phyloP scores from a whole-genome alignment of 2,888 invertebrate species.

The Fabriciana adippe region DNA sequence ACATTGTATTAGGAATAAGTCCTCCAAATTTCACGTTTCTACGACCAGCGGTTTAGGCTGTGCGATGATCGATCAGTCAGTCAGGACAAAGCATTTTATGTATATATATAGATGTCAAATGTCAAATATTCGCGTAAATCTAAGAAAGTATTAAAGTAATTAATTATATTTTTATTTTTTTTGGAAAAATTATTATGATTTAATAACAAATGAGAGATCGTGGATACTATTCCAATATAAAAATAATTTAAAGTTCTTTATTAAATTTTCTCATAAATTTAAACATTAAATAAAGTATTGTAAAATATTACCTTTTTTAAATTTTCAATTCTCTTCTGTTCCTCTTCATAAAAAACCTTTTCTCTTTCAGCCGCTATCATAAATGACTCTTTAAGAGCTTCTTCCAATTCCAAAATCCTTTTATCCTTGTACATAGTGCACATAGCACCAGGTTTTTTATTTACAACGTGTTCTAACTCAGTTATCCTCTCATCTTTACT shows the following conservation, averaged over 20 bases:
- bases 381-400: constrained; percentile 91
- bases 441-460: constrained; percentile 70
- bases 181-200: too few relatives aligned
- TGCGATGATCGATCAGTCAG: too few relatives aligned
- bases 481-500: constrained; percentile 87
- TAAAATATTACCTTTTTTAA: constrained; percentile 82
- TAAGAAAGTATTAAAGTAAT: too few relatives aligned
- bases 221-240: neutral
- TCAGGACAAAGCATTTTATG: too few relatives aligned
- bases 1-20: too few relatives aligned
- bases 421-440: constrained; percentile 72
- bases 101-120: too few relatives aligned
- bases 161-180: too few relatives aligned
- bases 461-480: constrained; percentile 87
- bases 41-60: too few relatives aligned
- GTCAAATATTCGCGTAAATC: too few relatives aligned
- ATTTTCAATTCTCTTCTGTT: constrained; percentile 83
- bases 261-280: neutral
- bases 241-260: neutral
- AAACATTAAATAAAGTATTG: neutral
- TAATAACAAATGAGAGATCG: too few relatives aligned
- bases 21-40: too few relatives aligned
- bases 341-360: constrained; percentile 84
- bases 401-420: constrained; percentile 88
- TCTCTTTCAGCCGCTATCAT: constrained; percentile 87